Evolutionary conservation across 1,140 invertebrate species (phyloP).

Genomic region (Pogonus chalceus): DNA sequence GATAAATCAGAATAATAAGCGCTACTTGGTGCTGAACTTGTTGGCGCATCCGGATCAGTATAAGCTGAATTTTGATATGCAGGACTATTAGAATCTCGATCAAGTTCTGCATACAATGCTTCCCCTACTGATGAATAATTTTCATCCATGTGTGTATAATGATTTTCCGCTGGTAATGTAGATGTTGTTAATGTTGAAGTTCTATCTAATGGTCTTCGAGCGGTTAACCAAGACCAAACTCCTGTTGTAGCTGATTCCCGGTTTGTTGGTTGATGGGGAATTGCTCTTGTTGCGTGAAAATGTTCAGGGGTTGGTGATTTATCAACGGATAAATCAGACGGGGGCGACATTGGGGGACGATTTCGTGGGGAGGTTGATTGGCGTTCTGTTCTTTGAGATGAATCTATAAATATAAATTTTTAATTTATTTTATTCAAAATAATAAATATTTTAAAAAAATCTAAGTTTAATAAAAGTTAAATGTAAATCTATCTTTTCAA

Average conservation of each 20-base stretch:
- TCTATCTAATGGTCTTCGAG: slow-evolving; percentile 35
- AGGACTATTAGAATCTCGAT: slow-evolving; percentile 45
- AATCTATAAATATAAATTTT: no score
- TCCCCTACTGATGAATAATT: slow-evolving; percentile 45
- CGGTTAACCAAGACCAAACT: slow-evolving; percentile 55
- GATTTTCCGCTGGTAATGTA: slow-evolving; percentile 49
- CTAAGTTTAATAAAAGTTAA: no score
- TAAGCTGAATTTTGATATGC: slow-evolving; percentile 62
- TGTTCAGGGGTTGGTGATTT: background rate
- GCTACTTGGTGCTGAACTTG: slow-evolving; percentile 55
- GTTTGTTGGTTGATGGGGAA: slow-evolving; percentile 24
- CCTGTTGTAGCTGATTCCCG: slow-evolving; percentile 43
- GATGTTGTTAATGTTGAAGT: slow-evolving; percentile 36
- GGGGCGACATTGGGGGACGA: background rate
- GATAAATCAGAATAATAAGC: slow-evolving; percentile 61
- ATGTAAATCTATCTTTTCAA: no score
- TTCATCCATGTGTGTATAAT: slow-evolving; percentile 61
- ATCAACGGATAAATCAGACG: background rate
- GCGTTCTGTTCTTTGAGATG: no score
- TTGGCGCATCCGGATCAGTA: slow-evolving; percentile 52
- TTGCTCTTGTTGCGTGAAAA: background rate
- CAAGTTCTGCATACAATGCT: slow-evolving; percentile 56
- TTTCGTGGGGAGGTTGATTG: background rate
- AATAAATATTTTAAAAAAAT: no score
- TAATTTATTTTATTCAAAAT: no score